Conservation (phyloP, 1,140 invertebrate genomes). For the Tetranychus cinnabarinus region DNA sequence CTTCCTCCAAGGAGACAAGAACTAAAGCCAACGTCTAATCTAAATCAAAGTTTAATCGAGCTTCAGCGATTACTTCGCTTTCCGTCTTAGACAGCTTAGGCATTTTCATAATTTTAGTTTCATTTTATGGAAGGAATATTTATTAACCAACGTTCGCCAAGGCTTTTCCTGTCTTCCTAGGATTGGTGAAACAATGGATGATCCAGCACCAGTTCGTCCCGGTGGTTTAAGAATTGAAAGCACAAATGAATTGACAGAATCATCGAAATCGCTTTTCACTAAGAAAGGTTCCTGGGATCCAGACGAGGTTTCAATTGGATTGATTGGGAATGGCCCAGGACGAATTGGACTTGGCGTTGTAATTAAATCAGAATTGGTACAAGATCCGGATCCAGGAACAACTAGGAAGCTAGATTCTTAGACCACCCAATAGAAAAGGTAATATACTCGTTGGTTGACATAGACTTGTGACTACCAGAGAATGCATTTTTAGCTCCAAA, state of each 20-base stretch:
- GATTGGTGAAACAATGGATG: neutral
- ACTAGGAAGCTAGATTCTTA: too few relatives aligned
- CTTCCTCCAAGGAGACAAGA: neutral
- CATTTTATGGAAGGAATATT: neutral
- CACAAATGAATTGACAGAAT: too few relatives aligned
- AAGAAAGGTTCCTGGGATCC: neutral
- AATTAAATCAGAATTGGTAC: neutral
- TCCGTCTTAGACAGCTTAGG: neutral
- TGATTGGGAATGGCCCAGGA: neutral
- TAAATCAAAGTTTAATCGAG: neutral
- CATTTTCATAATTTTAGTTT: neutral
- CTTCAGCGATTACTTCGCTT: neutral
- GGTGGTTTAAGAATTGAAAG: too few relatives aligned
- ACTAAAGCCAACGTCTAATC: neutral
- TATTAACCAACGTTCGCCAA: neutral
- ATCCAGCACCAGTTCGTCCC: neutral
- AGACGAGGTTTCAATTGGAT: neutral
- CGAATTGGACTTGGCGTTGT: neutral
- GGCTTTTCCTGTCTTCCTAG: neutral
- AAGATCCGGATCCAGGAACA: neutral
- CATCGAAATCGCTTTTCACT: too few relatives aligned
- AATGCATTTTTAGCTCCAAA: neutral
- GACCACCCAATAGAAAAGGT: neutral
- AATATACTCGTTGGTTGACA: neutral
- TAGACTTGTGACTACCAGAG: neutral